Evolutionary conservation across 1,140 invertebrate species (phyloP), one percentile per base, ranked within the genome.

Genomic region (Nomia melanderi): DNA sequence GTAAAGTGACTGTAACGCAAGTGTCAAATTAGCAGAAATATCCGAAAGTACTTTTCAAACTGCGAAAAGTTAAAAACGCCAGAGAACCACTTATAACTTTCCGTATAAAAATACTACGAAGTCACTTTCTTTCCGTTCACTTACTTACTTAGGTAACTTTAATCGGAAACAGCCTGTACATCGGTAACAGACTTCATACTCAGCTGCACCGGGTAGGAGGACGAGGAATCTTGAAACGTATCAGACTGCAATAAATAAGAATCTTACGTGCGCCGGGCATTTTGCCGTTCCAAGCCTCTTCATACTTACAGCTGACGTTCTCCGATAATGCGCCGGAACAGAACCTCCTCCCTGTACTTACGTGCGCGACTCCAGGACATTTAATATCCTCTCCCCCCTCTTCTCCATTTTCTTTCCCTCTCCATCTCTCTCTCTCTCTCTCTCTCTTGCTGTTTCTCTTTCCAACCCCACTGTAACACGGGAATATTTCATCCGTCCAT

Each of bases 231-330:
- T 27, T 7, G 67, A 4, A 4, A 31, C 50, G 60, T 33, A 74
- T 74, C 50, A 27, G n/a, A 5, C 53, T 59, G 50, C 63, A 47
- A 59, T 47, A 57, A 75, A 67, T 66, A 65, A 66, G 63, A 33
- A 56, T 56, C 62, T 74, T 47, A 36, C n/a, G 63, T 56, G 60
- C 53, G 25, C 44, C 36, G n/a, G 31, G 31, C 41, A 39, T 73
- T 73, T 59, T 53, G 27, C 47, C 8, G 17, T n/a, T n/a, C 14
- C 27, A 14, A 53, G 44, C 53, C 29, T 31, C 47, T 44, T 62
- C 12, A 7, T 50, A 62, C 41, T 44, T 41, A 23, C 36, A 31
- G 33, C 23, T n/a, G 29, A 31, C 39, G 53, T 53, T 56, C 25
- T 17, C 47, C 36, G 71, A 74, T 65, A 64, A 64, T 73, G 14